Evolutionary conservation across 2,797 vertebrate species (phyloP).

Genomic region (Chlorospingus semifuscus): DNA sequence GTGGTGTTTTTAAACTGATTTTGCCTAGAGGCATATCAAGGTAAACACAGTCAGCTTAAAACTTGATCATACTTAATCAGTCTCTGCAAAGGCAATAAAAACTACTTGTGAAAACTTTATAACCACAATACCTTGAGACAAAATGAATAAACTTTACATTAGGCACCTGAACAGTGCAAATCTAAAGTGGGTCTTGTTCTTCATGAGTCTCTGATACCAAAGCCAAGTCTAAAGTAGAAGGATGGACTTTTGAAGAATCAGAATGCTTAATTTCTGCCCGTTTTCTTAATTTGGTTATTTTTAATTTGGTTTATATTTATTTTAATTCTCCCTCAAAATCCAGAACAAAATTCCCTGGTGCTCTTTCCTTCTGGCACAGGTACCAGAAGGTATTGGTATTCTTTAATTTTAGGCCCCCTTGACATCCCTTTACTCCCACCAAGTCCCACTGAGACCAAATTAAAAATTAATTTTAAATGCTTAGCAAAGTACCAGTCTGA

Average conservation of each 20-base stretch:
- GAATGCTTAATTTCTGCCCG: background rate
- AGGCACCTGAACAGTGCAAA: background rate
- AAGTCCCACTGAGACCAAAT: background rate
- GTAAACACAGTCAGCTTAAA: slow-evolving; percentile 9
- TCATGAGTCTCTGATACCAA: background rate
- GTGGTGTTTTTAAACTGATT: slow-evolving; percentile 1
- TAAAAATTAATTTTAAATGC: background rate
- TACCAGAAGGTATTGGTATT: background rate
- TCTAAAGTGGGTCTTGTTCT: background rate
- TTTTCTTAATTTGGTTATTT: background rate
- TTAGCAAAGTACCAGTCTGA: background rate
- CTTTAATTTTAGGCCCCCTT: background rate
- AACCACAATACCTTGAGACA: background rate
- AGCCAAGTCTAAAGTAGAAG: background rate
- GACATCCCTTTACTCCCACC: background rate
- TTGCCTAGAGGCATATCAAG: slow-evolving; percentile 10
- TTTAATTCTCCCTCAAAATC: background rate
- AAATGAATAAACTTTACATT: background rate
- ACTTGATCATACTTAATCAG: background rate
- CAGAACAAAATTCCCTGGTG: background rate
- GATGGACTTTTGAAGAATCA: background rate
- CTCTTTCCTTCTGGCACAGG: background rate
- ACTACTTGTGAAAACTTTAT: background rate
- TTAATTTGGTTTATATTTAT: background rate
- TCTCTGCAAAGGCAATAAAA: background rate